Evolutionary conservation across 2,888 invertebrate species (phyloP).

Genomic region (Cephonodes hylas): DNA sequence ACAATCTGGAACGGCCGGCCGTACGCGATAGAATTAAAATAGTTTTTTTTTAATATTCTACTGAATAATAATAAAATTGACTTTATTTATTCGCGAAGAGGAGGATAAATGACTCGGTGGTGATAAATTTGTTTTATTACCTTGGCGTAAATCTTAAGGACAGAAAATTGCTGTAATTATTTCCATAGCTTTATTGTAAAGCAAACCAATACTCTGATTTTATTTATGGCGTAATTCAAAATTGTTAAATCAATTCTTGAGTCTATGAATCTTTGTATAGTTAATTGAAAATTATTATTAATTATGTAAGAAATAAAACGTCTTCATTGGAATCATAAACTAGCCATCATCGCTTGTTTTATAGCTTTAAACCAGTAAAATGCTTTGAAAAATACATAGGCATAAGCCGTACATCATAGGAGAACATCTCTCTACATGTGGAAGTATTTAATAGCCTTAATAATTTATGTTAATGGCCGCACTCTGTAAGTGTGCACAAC

Average conservation of each 20-base stretch:
- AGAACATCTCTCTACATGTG: not conserved
- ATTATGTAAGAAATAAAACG: not conserved
- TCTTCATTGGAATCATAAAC: not conserved
- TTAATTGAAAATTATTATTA: no score
- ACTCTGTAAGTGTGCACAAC: not conserved
- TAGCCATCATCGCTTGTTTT: not conserved
- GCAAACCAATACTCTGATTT: no score
- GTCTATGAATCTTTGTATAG: no score
- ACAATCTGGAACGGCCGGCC: slow-evolving; percentile 28
- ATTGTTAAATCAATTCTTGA: no score
- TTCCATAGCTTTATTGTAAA: no score
- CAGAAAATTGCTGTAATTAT: no score
- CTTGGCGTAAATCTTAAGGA: no score
- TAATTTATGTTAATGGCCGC: slow-evolving; percentile 3
- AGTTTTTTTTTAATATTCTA: slow-evolving; percentile 23
- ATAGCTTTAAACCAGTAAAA: not conserved
- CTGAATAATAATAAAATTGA: no score
- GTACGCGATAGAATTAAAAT: slow-evolving; percentile 32
- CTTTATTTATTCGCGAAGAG: not conserved
- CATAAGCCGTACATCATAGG: not conserved
- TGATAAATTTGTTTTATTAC: no score
- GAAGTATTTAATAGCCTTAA: not conserved
- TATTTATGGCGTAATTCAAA: no score
- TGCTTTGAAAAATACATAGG: not conserved
- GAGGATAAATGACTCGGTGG: not conserved